Conservation (phyloP, 2,797 vertebrate species). For the Poecilia wingei region DNA sequence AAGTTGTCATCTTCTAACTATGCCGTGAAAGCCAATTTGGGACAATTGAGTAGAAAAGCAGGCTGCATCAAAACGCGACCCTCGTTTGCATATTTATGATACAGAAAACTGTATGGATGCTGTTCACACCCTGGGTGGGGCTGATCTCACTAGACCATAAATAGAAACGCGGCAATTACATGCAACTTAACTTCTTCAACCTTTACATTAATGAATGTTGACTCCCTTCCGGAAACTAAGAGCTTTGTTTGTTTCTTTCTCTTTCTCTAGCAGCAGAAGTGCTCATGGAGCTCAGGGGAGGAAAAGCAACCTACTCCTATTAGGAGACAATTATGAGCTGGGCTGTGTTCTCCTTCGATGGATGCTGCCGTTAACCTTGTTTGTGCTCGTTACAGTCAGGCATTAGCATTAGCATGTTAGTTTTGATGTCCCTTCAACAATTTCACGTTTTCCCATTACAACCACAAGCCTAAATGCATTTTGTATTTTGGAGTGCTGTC, state of each 20-base stretch:
- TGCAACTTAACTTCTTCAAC: conserved; percentile 53
- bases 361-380: conserved; percentile 62
- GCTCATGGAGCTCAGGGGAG: conserved; percentile 30
- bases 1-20: conserved; percentile 39
- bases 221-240: conserved; percentile 12
- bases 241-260: conserved; percentile 46
- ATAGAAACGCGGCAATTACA: conserved; percentile 66
- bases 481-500: background rate
- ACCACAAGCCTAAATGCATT: background rate
- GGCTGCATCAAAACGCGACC: conserved; percentile 48
- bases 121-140: conserved; percentile 59
- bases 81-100: conserved; percentile 67
- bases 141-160: conserved; percentile 56
- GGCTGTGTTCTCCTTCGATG: conserved; percentile 53
- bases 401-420: conserved; percentile 44
- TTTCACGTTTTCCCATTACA: background rate
- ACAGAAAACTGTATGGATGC: conserved; percentile 47
- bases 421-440: background rate
- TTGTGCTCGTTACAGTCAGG: conserved; percentile 62
- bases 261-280: conserved; percentile 5
- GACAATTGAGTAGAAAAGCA: conserved; percentile 48
- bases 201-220: conserved; percentile 57
- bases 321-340: conserved; percentile 68
- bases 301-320: conserved; percentile 61
- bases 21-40: conserved; percentile 58